Conservation (phyloP, 1,140 invertebrate species). For the Caenorhabditis latens region DNA sequence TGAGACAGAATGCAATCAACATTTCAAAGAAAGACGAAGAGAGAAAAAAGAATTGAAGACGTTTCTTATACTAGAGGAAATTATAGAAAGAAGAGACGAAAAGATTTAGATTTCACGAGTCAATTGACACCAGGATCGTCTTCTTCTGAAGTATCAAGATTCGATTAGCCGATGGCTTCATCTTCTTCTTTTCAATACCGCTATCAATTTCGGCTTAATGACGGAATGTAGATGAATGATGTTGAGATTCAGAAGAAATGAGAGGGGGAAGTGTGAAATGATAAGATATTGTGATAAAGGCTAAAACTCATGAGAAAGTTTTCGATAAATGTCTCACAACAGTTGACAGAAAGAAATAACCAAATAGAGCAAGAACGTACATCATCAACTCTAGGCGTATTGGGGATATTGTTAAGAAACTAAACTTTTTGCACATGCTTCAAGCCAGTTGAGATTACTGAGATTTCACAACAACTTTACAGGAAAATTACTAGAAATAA, state of each 20-base stretch:
- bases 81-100: neutral
- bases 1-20: constrained; percentile 42
- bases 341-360: too few relatives aligned
- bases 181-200: neutral
- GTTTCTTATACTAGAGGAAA: neutral
- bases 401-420: too few relatives aligned
- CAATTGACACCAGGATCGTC: constrained; percentile 8
- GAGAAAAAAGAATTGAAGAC: neutral
- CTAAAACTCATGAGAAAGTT: neutral
- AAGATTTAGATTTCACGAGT: constrained; percentile 14
- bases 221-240: neutral
- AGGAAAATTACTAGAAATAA: too few relatives aligned
- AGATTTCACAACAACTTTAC: too few relatives aligned
- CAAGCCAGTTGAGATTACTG: too few relatives aligned
- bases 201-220: constrained; percentile 42
- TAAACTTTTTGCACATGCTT: too few relatives aligned
- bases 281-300: neutral
- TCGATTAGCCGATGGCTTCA: constrained; percentile 21
- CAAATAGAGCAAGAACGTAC: too few relatives aligned
- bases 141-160: neutral
- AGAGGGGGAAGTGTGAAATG: too few relatives aligned
- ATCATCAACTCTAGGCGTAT: too few relatives aligned
- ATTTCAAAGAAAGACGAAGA: neutral
- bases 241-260: neutral
- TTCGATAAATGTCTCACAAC: too few relatives aligned